These are phyloP conservation scores for Drosophila lini DNA, from an alignment of 1,140 invertebrate genomes.

Conservation along the genomic window DNA sequence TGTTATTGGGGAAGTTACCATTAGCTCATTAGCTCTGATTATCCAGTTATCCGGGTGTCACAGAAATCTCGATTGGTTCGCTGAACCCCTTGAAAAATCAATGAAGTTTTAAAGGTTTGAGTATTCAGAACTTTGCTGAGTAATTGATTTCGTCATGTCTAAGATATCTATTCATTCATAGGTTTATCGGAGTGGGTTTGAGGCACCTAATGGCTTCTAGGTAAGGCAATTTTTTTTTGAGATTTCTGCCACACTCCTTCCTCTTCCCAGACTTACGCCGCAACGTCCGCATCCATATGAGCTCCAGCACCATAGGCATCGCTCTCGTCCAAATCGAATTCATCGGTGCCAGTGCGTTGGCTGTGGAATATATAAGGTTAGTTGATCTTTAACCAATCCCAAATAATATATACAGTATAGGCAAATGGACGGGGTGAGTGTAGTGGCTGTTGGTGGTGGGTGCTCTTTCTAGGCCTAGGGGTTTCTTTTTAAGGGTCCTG, in stretches of 20 bases:
- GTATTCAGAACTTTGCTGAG: neutral
- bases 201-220: neutral
- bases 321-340: slow-evolving; percentile 75
- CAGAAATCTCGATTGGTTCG: slow-evolving; percentile 15
- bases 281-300: slow-evolving; percentile 63
- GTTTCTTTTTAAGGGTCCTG: neutral
- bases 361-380: slow-evolving; percentile 21
- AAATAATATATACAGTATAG: no score
- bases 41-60: slow-evolving; percentile 2
- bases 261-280: slow-evolving; percentile 60
- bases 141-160: slow-evolving; percentile 6
- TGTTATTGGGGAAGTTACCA: slow-evolving; percentile 7
- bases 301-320: slow-evolving; percentile 73
- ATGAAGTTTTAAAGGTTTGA: no score
- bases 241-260: slow-evolving; percentile 8
- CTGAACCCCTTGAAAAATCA: slow-evolving; percentile 1
- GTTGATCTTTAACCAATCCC: no score
- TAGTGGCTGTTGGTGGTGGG: slow-evolving; percentile 8
- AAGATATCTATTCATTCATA: neutral
- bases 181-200: neutral
- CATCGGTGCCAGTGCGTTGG: slow-evolving; percentile 75
- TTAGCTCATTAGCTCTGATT: slow-evolving; percentile 8
- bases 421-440: slow-evolving; percentile 17
- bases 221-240: neutral
- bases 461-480: slow-evolving; percentile 1